Base-by-base conservation (phyloP, 2,888 invertebrate species). In the Lithophane semibrunnea region DNA sequence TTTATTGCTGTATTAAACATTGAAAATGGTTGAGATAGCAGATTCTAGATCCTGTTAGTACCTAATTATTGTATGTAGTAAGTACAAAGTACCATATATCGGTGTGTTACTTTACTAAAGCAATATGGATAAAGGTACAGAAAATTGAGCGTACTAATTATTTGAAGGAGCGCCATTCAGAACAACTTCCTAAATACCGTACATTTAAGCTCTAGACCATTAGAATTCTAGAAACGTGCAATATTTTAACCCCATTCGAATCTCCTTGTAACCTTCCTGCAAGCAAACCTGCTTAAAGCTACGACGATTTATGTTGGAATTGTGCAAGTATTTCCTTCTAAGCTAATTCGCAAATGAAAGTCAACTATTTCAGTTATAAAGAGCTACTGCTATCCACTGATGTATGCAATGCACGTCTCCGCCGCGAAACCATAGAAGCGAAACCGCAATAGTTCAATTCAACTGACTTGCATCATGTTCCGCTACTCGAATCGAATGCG, bases 161-260 rank as follows among this genome's bases (percentile, higher is more conserved):
- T n/a, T 49, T 52, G 0, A 42, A 82, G 21, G 0, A 65, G 24
- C 24, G 3, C 54, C 1, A 82, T 61, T 60, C n/a, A 9, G 42
- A 66, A 77, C 54, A 66, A 42, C 44, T 65, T 24, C 37, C 44
- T 54, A 37, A 47, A 61, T 61, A 49, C 24, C 64, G 60, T 42
- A 54, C 60, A 65, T 61, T 77, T 42, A 54, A 76, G 37, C 21
- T 2, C 54, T 52, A 60, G 44, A 78, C 82, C 58, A 49, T 52
- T 69, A 60, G 58, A 37, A 85, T 83, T 72, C 83, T 18, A 65
- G 65, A 42, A 76, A 60, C 63, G 73, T 66, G 65, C 60, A 66
- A 74, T 68, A 86, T 76, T 84, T 86, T 76, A 80, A 72, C 76
- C 65, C 74, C 44, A 12, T 84, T 70, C 80, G 76, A 64, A 60